Evolutionary conservation across 1,140 invertebrate species (phyloP).

Genomic region (Tetragonula clypearis): DNA sequence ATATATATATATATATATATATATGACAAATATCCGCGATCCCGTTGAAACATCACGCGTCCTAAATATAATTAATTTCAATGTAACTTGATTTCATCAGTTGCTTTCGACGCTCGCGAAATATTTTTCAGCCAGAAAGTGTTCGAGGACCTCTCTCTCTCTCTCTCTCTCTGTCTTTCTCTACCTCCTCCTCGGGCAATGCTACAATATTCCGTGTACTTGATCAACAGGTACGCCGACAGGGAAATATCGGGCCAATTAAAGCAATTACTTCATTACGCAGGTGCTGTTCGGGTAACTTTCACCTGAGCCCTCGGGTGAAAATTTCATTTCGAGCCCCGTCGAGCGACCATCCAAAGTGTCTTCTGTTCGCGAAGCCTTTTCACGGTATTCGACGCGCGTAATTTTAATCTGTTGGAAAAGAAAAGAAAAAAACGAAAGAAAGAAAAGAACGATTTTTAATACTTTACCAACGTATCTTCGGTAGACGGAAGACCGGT

Average conservation of each 20-base stretch:
- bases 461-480: neutral
- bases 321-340: conserved; percentile 13
- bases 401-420: neutral
- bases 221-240: conserved; percentile 38
- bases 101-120: neutral
- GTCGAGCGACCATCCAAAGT: neutral
- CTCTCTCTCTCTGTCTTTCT: neutral
- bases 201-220: neutral
- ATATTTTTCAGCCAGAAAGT: neutral
- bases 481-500: neutral
- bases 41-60: neutral
- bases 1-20: too few relatives aligned
- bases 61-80: neutral
- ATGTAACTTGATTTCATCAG: neutral
- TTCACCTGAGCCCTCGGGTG: neutral
- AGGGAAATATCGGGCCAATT: conserved; percentile 28
- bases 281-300: conserved; percentile 13
- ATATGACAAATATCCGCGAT: too few relatives aligned
- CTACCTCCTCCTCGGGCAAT: too few relatives aligned
- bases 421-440: too few relatives aligned
- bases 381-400: neutral
- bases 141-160: too few relatives aligned
- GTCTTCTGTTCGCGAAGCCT: too few relatives aligned
- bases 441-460: neutral
- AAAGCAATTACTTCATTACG: conserved; percentile 23